Conservation (phyloP, 2,888 invertebrate genomes). For the Osmoderma eremita region DNA sequence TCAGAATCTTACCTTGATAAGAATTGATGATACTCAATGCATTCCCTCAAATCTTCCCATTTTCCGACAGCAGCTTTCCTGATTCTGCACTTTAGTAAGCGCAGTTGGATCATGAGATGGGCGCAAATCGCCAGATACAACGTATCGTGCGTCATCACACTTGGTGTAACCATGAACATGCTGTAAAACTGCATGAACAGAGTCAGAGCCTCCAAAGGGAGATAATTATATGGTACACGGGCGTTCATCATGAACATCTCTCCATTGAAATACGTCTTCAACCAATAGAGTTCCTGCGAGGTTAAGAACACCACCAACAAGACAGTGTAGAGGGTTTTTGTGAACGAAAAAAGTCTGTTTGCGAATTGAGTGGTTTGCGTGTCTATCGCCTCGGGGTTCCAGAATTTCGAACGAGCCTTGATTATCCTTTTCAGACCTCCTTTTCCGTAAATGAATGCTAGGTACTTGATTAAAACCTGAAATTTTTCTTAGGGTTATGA, state of each 20-base stretch:
- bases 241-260: constrained; percentile 26
- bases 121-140: constrained; percentile 28
- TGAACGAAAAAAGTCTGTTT: not conserved
- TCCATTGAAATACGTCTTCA: constrained; percentile 30
- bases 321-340: constrained; percentile 10
- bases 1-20: constrained; percentile 21
- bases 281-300: constrained; percentile 6
- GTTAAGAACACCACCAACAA: constrained; percentile 10
- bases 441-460: constrained; percentile 1
- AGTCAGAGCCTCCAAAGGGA: constrained; percentile 13
- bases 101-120: constrained; percentile 30
- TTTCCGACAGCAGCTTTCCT: not conserved
- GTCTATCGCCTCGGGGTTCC: constrained; percentile 21
- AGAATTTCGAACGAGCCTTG: constrained; percentile 1
- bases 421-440: not conserved
- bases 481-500: not conserved
- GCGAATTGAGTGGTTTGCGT: not conserved
- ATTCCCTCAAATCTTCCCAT: constrained; percentile 9
- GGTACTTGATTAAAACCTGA: constrained; percentile 3
- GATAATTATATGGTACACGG: constrained; percentile 14
- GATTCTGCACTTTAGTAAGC: constrained; percentile 21
- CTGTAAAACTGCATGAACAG: constrained; percentile 28
- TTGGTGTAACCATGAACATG: constrained; percentile 8
- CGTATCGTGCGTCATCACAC: constrained; percentile 20
- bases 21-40: constrained; percentile 27